Conservation (phyloP, 1,140 invertebrate genomes). For the Diploscapter pachys region DNA sequence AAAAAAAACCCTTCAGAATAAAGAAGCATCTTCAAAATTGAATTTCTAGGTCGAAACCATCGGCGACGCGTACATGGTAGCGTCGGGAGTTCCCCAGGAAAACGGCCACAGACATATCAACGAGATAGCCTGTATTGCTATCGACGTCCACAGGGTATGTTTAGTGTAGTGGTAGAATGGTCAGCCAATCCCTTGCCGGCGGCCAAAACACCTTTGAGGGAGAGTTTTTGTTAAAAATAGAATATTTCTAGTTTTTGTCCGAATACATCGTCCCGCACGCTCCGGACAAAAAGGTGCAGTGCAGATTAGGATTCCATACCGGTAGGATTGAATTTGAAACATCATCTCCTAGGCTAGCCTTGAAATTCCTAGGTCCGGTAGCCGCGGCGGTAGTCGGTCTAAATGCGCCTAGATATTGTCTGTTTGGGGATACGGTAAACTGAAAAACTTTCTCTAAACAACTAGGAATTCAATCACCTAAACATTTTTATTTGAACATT, state of each 20-base stretch:
- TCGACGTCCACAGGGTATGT: constrained; percentile 34
- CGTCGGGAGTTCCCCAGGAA: constrained; percentile 65
- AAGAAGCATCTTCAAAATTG: too few relatives aligned
- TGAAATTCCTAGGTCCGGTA: constrained; percentile 24
- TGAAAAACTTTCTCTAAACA: not conserved
- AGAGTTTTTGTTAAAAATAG: too few relatives aligned
- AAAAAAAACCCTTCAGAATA: too few relatives aligned
- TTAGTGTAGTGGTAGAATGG: constrained; percentile 11
- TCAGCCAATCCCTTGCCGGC: not conserved
- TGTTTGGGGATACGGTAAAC: constrained; percentile 30
- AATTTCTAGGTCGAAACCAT: constrained; percentile 82
- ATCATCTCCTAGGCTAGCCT: not conserved
- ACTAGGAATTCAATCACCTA: not conserved
- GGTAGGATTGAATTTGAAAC: constrained; percentile 1
- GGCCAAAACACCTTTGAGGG: not conserved
- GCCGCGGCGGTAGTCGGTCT: constrained; percentile 39
- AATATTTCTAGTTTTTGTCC: constrained; percentile 22
- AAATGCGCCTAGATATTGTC: constrained; percentile 37
- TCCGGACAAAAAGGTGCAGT: constrained; percentile 16
- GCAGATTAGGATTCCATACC: constrained; percentile 36
- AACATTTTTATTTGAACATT: not conserved
- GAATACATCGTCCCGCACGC: constrained; percentile 26
- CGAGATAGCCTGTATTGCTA: constrained; percentile 66
- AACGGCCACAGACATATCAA: constrained; percentile 65
- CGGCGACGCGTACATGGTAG: constrained; percentile 92